Evolutionary conservation across 2,113 vertebrate genomes (phyloP), one percentile per base, ranked within the genome.

Genomic region (Chlorocebus sabaeus): DNA sequence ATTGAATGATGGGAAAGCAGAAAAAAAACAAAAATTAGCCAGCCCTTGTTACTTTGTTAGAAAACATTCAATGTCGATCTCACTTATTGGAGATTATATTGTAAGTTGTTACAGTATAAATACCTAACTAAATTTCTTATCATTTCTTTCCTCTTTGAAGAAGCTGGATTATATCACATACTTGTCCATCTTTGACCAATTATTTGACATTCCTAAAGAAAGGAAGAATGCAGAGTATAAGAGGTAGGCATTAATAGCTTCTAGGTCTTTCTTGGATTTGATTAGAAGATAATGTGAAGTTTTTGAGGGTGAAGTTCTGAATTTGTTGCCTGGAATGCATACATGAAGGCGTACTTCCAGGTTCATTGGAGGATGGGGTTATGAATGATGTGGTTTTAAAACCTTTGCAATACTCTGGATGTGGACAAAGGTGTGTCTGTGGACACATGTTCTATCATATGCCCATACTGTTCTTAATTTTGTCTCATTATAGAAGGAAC

Each of bases 121-220:
- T 35, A 93, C 55, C 32, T 68, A 57, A 45, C 30, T 59, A 25
- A 82, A n/a, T 84, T 17, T 87, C 27, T 70, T 86, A 14, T 45
- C 11, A 35, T 89, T 75, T 92, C 2, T 50, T 64, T 96, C 57
- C 84, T 40, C 0, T 68, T 98, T 97, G 20, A 95, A 99, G 99
- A 99, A 99, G 99, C 82, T 99, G 93, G 99, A 99, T 98, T 99
- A 99, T 43, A 99, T 99, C 98, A 99, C 99, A 0, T 99, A 99
- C 98, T 98, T 99, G 92, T 99, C 99, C 3, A 99, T 99, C 0
- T 99, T 99, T 78, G 99, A 99, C 98, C 99, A 99, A 88, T 99
- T 99, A n/a, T 99, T 99, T 20, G 99, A 99, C 98, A 99, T 99
- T 98, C 99, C 99, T 76, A 99, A 99, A 97, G 99, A 99, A 98